Conservation (phyloP, 1,140 invertebrate genomes). For the Brachionus calyciflorus region DNA sequence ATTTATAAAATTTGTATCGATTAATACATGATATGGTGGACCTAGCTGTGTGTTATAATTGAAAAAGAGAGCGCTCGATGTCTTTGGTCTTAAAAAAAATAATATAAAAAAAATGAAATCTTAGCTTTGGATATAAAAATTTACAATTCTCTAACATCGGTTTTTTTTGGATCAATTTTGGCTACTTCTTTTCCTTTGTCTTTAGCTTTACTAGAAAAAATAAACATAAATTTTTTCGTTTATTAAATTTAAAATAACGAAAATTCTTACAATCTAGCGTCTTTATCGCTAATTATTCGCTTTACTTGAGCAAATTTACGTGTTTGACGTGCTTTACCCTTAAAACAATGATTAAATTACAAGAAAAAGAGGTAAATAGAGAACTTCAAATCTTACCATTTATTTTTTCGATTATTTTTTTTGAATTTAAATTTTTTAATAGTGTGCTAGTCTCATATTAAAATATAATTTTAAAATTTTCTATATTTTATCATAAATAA, state of each 20-base stretch:
- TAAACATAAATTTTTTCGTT: conserved; percentile 21
- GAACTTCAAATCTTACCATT: neutral
- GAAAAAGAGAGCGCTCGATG: conserved; percentile 89
- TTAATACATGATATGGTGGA: conserved; percentile 90
- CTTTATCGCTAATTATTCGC: conserved; percentile 34
- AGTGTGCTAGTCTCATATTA: too few species aligned
- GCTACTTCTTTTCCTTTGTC: neutral
- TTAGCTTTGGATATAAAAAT: neutral
- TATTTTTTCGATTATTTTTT: neutral
- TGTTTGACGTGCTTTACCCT: conserved; percentile 47
- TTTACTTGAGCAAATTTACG: conserved; percentile 49
- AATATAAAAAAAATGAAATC: neutral
- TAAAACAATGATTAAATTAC: neutral
- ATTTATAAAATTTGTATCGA: conserved; percentile 99
- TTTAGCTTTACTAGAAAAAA: conserved; percentile 26
- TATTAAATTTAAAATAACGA: neutral
- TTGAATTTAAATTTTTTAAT: neutral
- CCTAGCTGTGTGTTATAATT: conserved; percentile 98
- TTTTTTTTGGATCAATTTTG: conserved; percentile 22
- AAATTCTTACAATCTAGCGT: conserved; percentile 12
- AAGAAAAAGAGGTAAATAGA: neutral
- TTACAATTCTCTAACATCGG: neutral
- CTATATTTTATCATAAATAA: neutral
- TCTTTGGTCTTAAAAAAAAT: conserved; percentile 66
- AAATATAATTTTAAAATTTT: conserved; percentile 1